Conservation (phyloP, 2,797 vertebrate genomes). For the Onychomys torridus region DNA sequence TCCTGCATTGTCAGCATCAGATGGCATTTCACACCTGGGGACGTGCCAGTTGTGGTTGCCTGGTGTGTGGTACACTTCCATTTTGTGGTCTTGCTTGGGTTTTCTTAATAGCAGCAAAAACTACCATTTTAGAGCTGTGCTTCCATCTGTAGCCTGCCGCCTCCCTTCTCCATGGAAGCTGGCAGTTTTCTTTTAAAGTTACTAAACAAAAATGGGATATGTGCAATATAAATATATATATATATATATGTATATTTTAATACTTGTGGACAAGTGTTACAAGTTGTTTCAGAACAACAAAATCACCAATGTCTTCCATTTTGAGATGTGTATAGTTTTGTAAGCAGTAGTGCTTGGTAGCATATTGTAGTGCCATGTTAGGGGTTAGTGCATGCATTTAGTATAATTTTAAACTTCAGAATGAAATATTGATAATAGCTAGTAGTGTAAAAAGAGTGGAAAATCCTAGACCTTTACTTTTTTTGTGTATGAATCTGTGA, state of each 20-base stretch:
- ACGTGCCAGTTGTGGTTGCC: conserved; percentile 8
- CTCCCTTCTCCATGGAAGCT: conserved; percentile 78
- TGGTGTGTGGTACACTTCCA: neutral
- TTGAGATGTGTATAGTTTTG: conserved; percentile 99
- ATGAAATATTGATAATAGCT: conserved; percentile 87
- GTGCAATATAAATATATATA: conserved; percentile 98
- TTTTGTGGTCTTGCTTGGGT: neutral
- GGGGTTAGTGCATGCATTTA: conserved; percentile 98
- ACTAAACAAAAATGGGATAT: conserved; percentile 88
- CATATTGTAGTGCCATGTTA: conserved; percentile 94
- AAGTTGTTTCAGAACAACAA: conserved; percentile 99
- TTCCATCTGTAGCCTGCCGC: conserved; percentile 65
- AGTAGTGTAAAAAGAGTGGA: conserved; percentile 86
- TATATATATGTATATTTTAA: conserved; percentile 91
- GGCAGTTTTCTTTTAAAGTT: conserved; percentile 84
- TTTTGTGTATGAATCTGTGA: conserved; percentile 85
- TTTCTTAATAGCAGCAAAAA: conserved; percentile 48
- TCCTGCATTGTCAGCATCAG: conserved; percentile 24
- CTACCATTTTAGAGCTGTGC: conserved; percentile 74
- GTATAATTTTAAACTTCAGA: conserved; percentile 93
- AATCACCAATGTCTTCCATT: conserved; percentile 99
- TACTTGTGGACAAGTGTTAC: conserved; percentile 99
- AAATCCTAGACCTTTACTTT: conserved; percentile 73
- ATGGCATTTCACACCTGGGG: conserved; percentile 31
- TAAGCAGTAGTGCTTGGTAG: conserved; percentile 97